These are phyloP conservation scores for Psittacula cyanocephala DNA, from an alignment of 2,113 vertebrate species.

Conservation along the genomic window DNA sequence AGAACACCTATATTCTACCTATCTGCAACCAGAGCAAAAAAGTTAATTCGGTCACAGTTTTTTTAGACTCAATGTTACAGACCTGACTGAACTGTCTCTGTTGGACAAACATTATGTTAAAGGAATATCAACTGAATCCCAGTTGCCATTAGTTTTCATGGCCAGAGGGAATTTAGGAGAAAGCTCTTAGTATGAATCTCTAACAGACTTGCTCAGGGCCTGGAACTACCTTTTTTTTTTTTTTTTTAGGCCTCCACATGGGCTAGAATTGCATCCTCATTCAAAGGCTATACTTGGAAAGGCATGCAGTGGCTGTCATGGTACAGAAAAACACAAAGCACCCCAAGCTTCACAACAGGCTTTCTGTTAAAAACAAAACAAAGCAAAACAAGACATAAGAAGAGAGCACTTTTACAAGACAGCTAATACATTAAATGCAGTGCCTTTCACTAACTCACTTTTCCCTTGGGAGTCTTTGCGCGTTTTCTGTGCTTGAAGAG, in stretches of 20 bases:
- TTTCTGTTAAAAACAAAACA: background rate
- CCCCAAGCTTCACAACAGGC: background rate
- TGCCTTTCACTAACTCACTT: background rate
- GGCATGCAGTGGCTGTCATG: background rate
- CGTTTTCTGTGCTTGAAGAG: background rate
- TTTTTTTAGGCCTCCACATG: background rate
- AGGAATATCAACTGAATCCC: background rate
- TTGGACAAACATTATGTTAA: background rate
- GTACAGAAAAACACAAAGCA: background rate
- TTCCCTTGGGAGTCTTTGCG: background rate
- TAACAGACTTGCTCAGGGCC: background rate
- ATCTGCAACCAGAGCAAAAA: background rate
- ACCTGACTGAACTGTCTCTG: background rate
- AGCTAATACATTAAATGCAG: background rate
- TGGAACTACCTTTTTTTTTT: background rate
- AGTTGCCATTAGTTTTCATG: background rate
- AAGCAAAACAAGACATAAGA: background rate
- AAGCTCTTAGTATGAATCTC: background rate
- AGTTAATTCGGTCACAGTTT: background rate
- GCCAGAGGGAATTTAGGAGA: background rate
- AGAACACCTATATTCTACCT: background rate
- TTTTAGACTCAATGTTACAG: background rate
- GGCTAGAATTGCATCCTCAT: background rate
- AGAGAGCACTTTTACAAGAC: background rate
- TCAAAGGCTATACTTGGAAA: background rate